Evolutionary conservation across 2,888 invertebrate genomes (phyloP).

Genomic region (Cyclophora albipunctata): DNA sequence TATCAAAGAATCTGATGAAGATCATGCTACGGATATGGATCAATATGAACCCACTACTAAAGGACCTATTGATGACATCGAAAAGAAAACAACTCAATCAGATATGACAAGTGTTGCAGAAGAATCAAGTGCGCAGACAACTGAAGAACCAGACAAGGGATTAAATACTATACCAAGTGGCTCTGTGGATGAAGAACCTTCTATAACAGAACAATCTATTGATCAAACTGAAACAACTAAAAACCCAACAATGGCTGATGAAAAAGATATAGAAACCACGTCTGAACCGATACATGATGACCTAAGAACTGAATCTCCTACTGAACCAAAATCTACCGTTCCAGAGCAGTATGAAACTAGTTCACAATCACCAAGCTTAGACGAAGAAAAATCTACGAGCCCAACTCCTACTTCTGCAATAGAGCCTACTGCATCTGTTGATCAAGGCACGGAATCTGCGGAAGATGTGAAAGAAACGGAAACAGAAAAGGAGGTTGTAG

Average conservation of each 20-base stretch:
- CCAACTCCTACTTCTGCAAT: constrained; percentile 8
- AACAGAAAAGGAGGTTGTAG: constrained; percentile 1
- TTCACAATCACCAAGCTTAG: too few relatives aligned
- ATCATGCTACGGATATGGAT: constrained; percentile 3
- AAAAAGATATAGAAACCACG: constrained; percentile 8
- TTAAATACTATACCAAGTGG: constrained; percentile 45
- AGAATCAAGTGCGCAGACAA: constrained; percentile 17
- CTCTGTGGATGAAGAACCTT: constrained; percentile 26
- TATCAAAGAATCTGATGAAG: too few relatives aligned
- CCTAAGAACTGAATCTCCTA: too few relatives aligned
- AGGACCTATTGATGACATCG: constrained; percentile 14
- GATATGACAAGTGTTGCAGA: neutral
- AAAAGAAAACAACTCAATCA: constrained; percentile 21
- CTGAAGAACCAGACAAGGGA: constrained; percentile 40
- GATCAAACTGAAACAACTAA: constrained; percentile 16
- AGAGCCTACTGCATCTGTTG: constrained; percentile 15
- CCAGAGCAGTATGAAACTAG: too few relatives aligned
- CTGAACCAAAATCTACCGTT: too few relatives aligned
- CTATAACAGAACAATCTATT: constrained; percentile 16
- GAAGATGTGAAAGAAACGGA: constrained; percentile 16
- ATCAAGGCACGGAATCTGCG: constrained; percentile 20
- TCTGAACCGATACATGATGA: constrained; percentile 1
- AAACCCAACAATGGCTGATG: constrained; percentile 10
- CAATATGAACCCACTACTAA: constrained; percentile 2
- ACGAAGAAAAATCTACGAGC: too few relatives aligned